A percentile compares a stretch with the other conserved stretches of the same genome.
Evolutionary conservation across 2,113 vertebrate species (phyloP).

Genomic region (Isurus oxyrinchus): DNA sequence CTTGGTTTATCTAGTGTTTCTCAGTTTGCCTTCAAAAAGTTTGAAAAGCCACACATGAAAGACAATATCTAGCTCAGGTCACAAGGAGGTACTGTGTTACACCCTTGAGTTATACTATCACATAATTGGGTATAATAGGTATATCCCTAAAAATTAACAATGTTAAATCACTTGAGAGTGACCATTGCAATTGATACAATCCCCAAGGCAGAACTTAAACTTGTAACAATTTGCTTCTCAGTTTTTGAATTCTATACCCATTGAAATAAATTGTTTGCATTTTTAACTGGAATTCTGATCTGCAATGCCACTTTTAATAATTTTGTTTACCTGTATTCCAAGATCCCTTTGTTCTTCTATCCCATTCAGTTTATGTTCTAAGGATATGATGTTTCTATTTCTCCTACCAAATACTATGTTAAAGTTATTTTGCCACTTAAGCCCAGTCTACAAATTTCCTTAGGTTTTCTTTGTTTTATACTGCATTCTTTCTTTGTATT

Average conservation of each 20-base stretch:
- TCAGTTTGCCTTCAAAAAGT: background rate
- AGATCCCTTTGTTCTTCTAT: no score
- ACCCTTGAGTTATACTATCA: background rate
- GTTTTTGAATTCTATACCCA: background rate
- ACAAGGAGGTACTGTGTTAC: background rate
- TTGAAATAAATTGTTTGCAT: no score
- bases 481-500: no score
- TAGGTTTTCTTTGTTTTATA: no score
- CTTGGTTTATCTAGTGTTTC: background rate
- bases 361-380: no score
- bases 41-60: background rate
- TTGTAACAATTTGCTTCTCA: background rate
- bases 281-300: no score
- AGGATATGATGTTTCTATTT: no score
- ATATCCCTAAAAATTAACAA: background rate
- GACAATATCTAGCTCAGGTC: background rate
- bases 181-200: background rate
- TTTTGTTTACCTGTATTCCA: no score
- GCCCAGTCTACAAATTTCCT: no score
- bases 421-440: no score
- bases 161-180: background rate
- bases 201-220: background rate
- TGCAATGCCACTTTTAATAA: no score
- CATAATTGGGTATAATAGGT: background rate
- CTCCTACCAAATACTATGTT: no score